Evolutionary conservation across 1,140 invertebrate species (phyloP).

Genomic region (Psilanteris sp.): DNA sequence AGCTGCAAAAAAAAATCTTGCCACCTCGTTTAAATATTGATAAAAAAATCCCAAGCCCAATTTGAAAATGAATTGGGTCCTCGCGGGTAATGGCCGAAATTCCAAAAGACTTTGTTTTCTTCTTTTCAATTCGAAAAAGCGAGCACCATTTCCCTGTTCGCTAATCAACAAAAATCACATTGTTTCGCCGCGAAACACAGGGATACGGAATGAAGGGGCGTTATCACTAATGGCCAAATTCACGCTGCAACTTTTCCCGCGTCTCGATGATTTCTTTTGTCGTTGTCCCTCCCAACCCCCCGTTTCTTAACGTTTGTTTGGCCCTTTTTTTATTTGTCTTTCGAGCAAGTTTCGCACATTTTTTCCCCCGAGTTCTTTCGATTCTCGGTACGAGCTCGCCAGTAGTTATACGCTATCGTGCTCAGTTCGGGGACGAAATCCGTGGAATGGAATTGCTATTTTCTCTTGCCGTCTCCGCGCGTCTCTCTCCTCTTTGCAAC

Average conservation of each 20-base stretch:
- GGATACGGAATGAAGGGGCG: background rate
- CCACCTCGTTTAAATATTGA: background rate
- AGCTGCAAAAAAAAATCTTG: background rate
- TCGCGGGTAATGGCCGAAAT: background rate
- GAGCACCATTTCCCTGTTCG: too few species aligned
- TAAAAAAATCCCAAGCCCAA: too few species aligned
- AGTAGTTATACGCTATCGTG: constrained; percentile 43
- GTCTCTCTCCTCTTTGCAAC: background rate
- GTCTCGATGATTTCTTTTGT: constrained; percentile 24
- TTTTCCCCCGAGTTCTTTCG: constrained; percentile 63
- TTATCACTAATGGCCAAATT: constrained; percentile 29
- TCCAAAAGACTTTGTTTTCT: too few species aligned
- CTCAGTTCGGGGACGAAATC: constrained; percentile 52
- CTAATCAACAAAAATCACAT: constrained; percentile 4
- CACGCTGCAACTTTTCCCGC: constrained; percentile 19
- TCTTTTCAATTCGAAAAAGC: too few species aligned
- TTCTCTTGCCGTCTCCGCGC: constrained; percentile 25
- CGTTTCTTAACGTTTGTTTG: constrained; percentile 14
- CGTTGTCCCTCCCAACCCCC: constrained; percentile 12
- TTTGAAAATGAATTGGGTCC: background rate
- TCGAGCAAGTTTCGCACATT: constrained; percentile 68
- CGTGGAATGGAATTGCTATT: constrained; percentile 43
- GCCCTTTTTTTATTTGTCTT: constrained; percentile 18
- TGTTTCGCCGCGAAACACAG: constrained; percentile 1
- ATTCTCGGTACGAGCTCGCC: constrained; percentile 14